These are phyloP conservation scores for Propithecus perrieri DNA, from an alignment of 2,797 vertebrate species.

Conservation along the genomic window DNA sequence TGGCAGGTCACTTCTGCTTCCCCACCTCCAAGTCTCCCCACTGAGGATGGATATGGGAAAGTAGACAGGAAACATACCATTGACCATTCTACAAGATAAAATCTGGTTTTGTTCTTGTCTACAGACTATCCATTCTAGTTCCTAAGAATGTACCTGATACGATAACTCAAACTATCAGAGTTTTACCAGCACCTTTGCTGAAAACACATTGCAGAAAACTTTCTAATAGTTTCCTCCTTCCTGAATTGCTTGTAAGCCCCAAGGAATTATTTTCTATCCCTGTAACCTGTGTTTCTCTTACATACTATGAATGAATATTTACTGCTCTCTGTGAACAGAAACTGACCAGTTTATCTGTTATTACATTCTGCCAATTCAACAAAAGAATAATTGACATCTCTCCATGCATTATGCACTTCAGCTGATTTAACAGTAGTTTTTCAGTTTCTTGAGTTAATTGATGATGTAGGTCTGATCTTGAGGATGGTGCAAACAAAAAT, in stretches of 20 bases:
- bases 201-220: background rate
- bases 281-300: background rate
- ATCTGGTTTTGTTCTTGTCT: background rate
- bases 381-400: background rate
- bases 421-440: background rate
- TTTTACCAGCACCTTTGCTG: background rate
- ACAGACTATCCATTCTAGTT: background rate
- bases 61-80: background rate
- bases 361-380: background rate
- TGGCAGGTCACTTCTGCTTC: background rate
- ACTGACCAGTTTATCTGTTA: background rate
- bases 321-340: background rate
- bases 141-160: background rate
- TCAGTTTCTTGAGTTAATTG: background rate
- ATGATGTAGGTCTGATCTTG: background rate
- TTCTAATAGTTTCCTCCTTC: background rate
- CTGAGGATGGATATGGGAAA: background rate
- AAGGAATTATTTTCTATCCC: background rate
- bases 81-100: background rate
- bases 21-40: background rate
- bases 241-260: background rate
- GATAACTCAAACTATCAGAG: background rate
- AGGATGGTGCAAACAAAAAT: background rate
- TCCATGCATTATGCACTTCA: background rate
- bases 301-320: background rate